Evolutionary conservation across 2,113 vertebrate genomes (phyloP).

Genomic region (Bostrychus sinensis): DNA sequence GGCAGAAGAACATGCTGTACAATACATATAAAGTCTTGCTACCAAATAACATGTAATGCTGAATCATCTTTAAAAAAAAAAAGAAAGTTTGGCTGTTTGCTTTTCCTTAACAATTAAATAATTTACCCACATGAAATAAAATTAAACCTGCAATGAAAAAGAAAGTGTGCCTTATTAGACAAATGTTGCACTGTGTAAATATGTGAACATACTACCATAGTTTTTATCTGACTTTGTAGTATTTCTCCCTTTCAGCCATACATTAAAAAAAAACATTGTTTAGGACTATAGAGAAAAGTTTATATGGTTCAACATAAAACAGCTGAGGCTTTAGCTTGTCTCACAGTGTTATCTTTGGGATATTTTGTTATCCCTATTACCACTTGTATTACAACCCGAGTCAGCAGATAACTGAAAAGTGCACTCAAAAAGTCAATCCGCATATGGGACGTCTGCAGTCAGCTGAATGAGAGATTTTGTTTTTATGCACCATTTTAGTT

Average conservation of each 20-base stretch:
- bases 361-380: constrained; percentile 2
- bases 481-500: constrained; percentile 30
- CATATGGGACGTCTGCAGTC: constrained; percentile 12
- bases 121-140: no score
- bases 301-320: background rate
- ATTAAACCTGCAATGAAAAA: no score
- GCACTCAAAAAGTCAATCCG: constrained; percentile 8
- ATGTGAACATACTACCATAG: no score
- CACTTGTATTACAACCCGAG: constrained; percentile 7
- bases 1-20: background rate
- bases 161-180: no score
- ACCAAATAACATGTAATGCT: background rate
- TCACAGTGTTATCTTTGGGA: background rate
- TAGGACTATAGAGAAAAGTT: no score
- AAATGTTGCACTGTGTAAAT: no score
- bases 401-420: constrained; percentile 16
- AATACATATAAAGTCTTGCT: background rate
- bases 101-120: no score
- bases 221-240: no score
- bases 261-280: no score
- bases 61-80: background rate
- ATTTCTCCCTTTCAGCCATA: no score
- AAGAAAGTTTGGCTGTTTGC: background rate
- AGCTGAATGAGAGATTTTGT: constrained; percentile 26
- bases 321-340: background rate